Conservation (phyloP, 2,888 invertebrate species). For the Listrodromus nycthemerus region DNA sequence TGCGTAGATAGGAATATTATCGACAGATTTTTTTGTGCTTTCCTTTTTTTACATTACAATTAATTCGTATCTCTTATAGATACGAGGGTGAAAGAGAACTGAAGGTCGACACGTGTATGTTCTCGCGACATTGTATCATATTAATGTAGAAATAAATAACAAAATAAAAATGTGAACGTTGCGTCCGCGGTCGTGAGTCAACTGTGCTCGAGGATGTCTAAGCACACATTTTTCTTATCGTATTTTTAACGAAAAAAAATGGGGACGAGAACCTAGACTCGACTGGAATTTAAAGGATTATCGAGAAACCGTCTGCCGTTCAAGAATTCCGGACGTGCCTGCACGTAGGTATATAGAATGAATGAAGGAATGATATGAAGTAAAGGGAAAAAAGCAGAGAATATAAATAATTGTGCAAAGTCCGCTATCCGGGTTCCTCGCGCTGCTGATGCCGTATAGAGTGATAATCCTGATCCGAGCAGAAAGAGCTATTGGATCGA, state of each 20-base stretch:
- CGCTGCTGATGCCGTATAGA: slow-evolving; percentile 20
- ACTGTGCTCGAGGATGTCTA: slow-evolving; percentile 31
- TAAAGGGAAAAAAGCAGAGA: neutral
- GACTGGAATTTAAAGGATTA: slow-evolving; percentile 61
- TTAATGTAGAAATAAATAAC: slow-evolving; percentile 18
- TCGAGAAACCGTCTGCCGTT: slow-evolving; percentile 55
- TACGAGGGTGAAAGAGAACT: slow-evolving; percentile 26
- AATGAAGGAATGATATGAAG: slow-evolving; percentile 3
- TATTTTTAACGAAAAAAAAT: slow-evolving; percentile 50
- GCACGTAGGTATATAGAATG: slow-evolving; percentile 20
- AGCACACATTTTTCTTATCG: slow-evolving; percentile 23
- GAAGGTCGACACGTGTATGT: slow-evolving; percentile 12
- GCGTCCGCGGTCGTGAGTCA: slow-evolving; percentile 36
- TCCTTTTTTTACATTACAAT: slow-evolving; percentile 49
- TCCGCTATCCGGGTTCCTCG: slow-evolving; percentile 45
- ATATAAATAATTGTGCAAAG: slow-evolving; percentile 38
- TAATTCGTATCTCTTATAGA: slow-evolving; percentile 34
- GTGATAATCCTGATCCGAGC: slow-evolving; percentile 16
- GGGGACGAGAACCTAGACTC: slow-evolving; percentile 43
- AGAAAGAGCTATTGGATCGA: slow-evolving; percentile 69
- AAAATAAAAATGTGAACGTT: slow-evolving; percentile 27
- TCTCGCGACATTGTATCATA: slow-evolving; percentile 39
- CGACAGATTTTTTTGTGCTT: slow-evolving; percentile 47
- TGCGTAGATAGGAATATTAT: slow-evolving; percentile 66
- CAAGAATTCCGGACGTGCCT: slow-evolving; percentile 57